Conservation (phyloP, 30 jellyfish, hydroid and myxozoan genomes). For the Haliclystus octoradiatus region DNA sequence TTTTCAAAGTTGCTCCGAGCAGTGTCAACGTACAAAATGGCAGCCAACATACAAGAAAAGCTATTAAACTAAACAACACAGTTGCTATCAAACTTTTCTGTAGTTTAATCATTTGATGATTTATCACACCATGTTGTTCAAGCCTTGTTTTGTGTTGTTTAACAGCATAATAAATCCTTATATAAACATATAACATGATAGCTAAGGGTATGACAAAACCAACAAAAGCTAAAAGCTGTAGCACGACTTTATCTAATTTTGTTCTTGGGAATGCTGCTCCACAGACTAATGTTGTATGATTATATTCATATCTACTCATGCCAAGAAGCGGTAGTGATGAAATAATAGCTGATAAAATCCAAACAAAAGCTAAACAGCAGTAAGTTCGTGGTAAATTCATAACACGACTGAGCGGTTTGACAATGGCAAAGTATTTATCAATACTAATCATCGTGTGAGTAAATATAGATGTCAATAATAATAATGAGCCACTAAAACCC, state of each 20-base stretch:
- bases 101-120: conserved; percentile 50
- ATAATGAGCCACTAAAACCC: conserved; percentile 68
- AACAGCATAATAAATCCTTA: conserved; percentile 64
- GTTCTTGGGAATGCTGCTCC: conserved; percentile 86
- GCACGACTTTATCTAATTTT: conserved; percentile 29
- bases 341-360: conserved; percentile 59
- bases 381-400: conserved; percentile 62
- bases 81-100: conserved; percentile 67
- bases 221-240: conserved; percentile 36
- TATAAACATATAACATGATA: conserved; percentile 43
- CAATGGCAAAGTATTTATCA: conserved; percentile 85
- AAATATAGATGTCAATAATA: conserved; percentile 56
- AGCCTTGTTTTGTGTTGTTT: conserved; percentile 64
- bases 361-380: conserved; percentile 14
- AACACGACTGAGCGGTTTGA: conserved; percentile 86
- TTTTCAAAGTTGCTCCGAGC: conserved; percentile 37
- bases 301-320: conserved; percentile 53
- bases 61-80: conserved; percentile 66
- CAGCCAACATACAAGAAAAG: conserved; percentile 82
- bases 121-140: conserved; percentile 33
- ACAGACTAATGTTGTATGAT: conserved; percentile 77
- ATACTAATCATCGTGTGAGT: conserved; percentile 86
- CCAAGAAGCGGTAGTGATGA: conserved; percentile 63
- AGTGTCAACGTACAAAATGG: conserved; percentile 60
- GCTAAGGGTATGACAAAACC: conserved; percentile 63